phyloP scores from a whole-genome alignment of 2,797 vertebrate species.

The Capromys pilorides region DNA sequence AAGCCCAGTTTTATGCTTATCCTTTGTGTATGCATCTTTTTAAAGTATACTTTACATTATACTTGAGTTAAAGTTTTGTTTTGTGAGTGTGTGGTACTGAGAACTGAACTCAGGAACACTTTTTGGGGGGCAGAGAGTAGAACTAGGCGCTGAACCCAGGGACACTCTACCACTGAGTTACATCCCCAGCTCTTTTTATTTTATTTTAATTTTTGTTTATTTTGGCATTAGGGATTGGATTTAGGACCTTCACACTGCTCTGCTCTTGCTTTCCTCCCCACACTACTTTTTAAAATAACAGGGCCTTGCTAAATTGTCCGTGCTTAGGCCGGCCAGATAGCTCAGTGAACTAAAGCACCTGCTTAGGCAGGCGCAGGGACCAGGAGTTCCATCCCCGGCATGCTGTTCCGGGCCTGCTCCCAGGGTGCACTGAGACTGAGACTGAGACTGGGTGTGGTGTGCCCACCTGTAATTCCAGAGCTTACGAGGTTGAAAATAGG shows the following conservation, averaged over 20 bases:
- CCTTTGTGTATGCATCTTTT: not conserved
- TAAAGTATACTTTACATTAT: slow-evolving; percentile 43
- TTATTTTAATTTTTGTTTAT: not conserved
- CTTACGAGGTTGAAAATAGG: no score
- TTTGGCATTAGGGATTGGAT: not conserved
- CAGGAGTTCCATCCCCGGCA: no score
- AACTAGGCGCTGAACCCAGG: not conserved
- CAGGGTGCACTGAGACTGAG: no score
- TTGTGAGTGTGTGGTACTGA: not conserved
- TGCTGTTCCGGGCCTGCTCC: no score
- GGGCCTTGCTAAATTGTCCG: not conserved
- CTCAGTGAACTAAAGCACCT: no score
- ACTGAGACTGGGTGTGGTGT: no score
- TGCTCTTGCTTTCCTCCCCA: not conserved
- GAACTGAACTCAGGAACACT: not conserved
- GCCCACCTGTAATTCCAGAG: no score
- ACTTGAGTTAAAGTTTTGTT: not conserved
- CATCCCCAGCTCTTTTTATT: not conserved
- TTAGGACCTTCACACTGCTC: not conserved
- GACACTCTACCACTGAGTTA: not conserved
- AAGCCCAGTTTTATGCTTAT: no score
- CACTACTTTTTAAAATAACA: not conserved
- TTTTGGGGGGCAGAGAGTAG: not conserved
- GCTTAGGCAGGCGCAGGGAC: no score
- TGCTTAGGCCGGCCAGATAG: no score